phyloP scores from a whole-genome alignment of 53 echinoderm and acorn worm genomes.

The Holothuria leucospilota region DNA sequence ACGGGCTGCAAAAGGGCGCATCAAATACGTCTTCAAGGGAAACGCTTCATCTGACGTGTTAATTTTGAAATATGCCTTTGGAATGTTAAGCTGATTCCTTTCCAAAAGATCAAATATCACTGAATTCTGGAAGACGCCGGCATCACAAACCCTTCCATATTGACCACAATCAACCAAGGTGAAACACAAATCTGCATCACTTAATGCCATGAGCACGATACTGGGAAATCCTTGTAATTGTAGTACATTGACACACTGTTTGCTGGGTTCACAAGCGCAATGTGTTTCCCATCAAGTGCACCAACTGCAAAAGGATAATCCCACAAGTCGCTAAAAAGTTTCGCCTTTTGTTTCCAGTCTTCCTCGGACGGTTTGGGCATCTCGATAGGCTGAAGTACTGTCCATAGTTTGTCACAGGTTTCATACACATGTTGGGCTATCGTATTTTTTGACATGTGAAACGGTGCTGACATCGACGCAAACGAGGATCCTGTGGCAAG shows the following conservation, averaged over 20 bases:
- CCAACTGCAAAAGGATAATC: constrained; percentile 37
- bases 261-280: constrained; percentile 43
- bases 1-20: constrained; percentile 50
- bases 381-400: no score
- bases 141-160: constrained; percentile 57
- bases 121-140: constrained; percentile 54
- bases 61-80: constrained; percentile 29
- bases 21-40: constrained; percentile 40
- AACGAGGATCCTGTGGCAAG: no score
- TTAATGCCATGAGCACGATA: constrained; percentile 57
- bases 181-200: constrained; percentile 61
- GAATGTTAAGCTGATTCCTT: constrained; percentile 27
- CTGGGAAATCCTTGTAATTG: constrained; percentile 61
- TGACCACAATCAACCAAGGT: constrained; percentile 50
- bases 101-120: constrained; percentile 44
- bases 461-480: no score
- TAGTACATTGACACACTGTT: constrained; percentile 53
- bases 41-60: constrained; percentile 45
- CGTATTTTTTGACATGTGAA: no score
- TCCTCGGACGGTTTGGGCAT: background rate
- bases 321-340: constrained; percentile 48
- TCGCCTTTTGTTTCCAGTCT: constrained; percentile 30
- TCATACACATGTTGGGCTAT: no score
- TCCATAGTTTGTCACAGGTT: no score
- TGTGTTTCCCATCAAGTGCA: constrained; percentile 49